Base-by-base conservation (phyloP, 2,797 vertebrate species). In the Malacoraja senta region DNA sequence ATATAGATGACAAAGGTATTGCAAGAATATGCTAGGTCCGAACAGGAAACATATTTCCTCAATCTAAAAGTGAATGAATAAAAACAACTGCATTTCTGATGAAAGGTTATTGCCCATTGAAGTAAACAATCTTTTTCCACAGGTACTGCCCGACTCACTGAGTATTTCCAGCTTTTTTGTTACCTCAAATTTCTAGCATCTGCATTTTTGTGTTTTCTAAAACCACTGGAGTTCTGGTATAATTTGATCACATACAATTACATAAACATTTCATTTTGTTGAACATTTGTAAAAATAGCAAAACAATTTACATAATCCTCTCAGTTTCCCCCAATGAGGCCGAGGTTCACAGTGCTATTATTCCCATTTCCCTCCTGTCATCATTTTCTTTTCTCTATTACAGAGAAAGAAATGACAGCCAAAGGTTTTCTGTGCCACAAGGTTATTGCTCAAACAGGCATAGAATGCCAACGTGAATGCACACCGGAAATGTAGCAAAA, bases 401-500 rank as follows among this genome's bases (percentile, higher is more conserved):
- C 6, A 29, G 26, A 29, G 81, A 84, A 84, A 84, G 24, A 84
- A 84, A 61, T 84, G 80, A 61, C 53, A 61, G 53, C 53, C 26
- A 29, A 3, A 84, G 61, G 53, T 61, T 86, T 63, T 58, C 81
- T 61, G 26, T 84, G 0, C 26, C 0, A 63, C 29, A 32, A 63
- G n/a, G 83, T 29, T 58, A 86, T 63, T 63, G 61, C 58, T 88
- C 63, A 88, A 68, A 65, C 84, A 88, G 61, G n/a, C 63, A n/a
- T n/a, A 35, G 61, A 61, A 65, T 88, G 61, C 29, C 61, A 32
- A 63, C 19, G n/a, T 68, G n/a, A 35, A 88, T 35, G 63, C 21
- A 35, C 61, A 88, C 84, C 61, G 63, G 61, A 88, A 88, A 68
- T 88, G 15, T 88, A 68, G 65, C 63, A 35, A 68, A 68, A 88